Evolutionary conservation across 2,888 invertebrate species (phyloP), one percentile per base, ranked within the genome.

Genomic region (Pyrgus malvae): DNA sequence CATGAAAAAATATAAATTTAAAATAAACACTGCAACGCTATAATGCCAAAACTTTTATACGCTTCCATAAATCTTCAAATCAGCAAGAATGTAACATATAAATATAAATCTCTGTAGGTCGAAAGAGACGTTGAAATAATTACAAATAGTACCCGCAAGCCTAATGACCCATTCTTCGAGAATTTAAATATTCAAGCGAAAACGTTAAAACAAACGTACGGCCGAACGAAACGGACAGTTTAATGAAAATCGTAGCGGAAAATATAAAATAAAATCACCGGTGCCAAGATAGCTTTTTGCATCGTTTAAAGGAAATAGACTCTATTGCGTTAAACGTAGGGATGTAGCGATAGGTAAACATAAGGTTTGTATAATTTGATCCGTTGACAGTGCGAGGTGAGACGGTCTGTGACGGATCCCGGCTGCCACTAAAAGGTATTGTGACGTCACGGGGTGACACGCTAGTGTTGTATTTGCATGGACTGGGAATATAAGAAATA

Each of bases 161-260:
- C 25, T 51, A 25, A 50, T 35, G 42, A 50, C 41, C 50, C 35
- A 27, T 51, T 51, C 42, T 51, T 44, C 23, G 23, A n/a, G 11
- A 16, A 37, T 51, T 41, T 42, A 23, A 51, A 51, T 51, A 51
- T 51, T 44, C 42, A 51, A 11, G 23, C 16, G 16, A 41, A 21
- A 50, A 35, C 17, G 25, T 31, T 23, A 45, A 37, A 46, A 50
- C 50, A 41, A 51, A 41, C 48, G 50, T 31, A 45, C 56, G 37
- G 48, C 17, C 58, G 14, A 58, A 48, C 48, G 57, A 50, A 56
- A 48, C 46, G 54, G 54, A 57, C 49, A 48, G 48, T 54, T 48
- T 54, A 60, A 60, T 60, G 57, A 56, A 60, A 60, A 60, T 42
- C 50, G 19, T 56, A 48, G 50, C 31, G 37, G 53, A 55, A 57